Base-by-base conservation (phyloP, 2,113 vertebrate genomes). In the Spea bombifrons region DNA sequence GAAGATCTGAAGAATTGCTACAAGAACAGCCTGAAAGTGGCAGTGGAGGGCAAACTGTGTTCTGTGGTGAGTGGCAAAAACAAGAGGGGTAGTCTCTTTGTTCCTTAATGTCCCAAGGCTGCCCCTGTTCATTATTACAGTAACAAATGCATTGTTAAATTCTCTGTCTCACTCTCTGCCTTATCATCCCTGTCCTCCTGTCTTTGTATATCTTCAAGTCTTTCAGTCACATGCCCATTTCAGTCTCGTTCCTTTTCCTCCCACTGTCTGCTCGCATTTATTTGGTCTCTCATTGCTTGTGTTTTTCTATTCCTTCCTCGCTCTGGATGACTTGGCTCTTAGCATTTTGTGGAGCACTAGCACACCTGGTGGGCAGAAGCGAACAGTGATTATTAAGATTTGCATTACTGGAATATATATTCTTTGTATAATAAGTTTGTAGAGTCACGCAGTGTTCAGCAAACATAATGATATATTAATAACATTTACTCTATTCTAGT, bases 1-100 rank as follows among this genome's bases (percentile, higher is more conserved):
- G 83, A 84, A 0, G 90, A 91, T 4, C 90, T 96, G 77, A 88
- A 85, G 82, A 90, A 86, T 63, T 95, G 95, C 86, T 97, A 96
- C 88, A 85, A 69, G 79, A 93, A 90, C 89, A 93, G 94, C 87
- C 90, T 96, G 59, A 75, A 85, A 50, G 78, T 84, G 8, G 89
- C 93, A 2, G 75, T 87, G 0, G 81, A 91, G 66, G 86, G 89
- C 9, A 76, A 84, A 66, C 92, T 94, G 12, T 91, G 92, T 47
- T 91, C 94, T 0, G 91, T 89, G 91, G 94, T 95, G 73, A 92
- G 93, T 44, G 8, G 75, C 17, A 68, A 50, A 47, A 12, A 63
- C 8, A 61, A 48, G 12, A 59, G 52, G 16, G 30, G 43, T 53
- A 7, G 7, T 53, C 52, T 53, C 1, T 53, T 53, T 53, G 52